Conservation (phyloP, 2,888 invertebrate species). For the Seira ritae region DNA sequence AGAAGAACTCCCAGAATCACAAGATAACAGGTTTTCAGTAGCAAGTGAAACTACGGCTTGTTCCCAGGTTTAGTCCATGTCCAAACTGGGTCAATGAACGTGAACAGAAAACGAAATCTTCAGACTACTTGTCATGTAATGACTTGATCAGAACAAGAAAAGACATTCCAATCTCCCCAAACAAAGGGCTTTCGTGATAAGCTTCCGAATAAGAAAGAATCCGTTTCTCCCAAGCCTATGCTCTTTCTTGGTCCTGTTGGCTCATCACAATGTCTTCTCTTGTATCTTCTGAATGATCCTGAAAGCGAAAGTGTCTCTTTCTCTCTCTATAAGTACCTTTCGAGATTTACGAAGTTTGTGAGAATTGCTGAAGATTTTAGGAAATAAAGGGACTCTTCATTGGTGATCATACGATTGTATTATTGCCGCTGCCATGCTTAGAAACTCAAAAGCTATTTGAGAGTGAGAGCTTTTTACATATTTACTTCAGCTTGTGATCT, state of each 20-base stretch:
- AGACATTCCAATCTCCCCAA: slow-evolving; percentile 10
- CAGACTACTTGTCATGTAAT: slow-evolving; percentile 9
- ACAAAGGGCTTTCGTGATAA: neutral
- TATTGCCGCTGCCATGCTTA: neutral
- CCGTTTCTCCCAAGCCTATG: neutral
- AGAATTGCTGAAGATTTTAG: neutral
- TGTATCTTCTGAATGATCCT: neutral
- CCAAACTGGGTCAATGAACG: slow-evolving; percentile 15
- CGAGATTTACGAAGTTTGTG: neutral
- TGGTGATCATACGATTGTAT: neutral
- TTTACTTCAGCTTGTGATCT: no score
- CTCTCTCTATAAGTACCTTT: neutral
- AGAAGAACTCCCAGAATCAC: no score
- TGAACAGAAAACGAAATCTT: slow-evolving; percentile 7
- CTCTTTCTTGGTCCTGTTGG: neutral
- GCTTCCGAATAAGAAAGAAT: neutral
- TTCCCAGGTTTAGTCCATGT: no score
- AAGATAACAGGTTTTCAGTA: no score
- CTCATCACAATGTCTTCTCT: neutral
- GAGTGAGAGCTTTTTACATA: no score
- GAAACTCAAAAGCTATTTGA: no score
- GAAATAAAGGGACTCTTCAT: neutral
- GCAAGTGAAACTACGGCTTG: no score
- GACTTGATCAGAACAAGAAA: neutral
- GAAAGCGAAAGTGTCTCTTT: neutral